Evolutionary conservation across 1,140 invertebrate species (phyloP).

Genomic region (Sycophila sp.): DNA sequence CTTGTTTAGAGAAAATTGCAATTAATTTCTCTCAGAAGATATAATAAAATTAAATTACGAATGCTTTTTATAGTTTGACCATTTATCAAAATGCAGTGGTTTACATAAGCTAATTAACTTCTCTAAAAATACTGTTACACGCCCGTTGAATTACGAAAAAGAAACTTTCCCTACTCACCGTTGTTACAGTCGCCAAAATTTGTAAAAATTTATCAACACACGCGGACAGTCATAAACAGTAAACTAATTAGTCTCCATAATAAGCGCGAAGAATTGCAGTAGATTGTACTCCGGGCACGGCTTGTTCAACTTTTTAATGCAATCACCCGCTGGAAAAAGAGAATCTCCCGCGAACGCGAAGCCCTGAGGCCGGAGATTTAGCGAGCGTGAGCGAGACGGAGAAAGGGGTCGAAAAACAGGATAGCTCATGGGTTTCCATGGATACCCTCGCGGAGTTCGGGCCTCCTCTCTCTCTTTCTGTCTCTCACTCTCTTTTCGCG

Average conservation of each 20-base stretch:
- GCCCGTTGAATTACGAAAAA: neutral
- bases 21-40: too few species aligned
- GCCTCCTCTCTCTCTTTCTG: neutral
- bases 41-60: too few species aligned
- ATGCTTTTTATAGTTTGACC: too few species aligned
- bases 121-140: neutral
- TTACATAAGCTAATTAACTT: too few species aligned
- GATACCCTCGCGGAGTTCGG: conserved; percentile 23
- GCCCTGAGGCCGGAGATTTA: neutral
- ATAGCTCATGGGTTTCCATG: conserved; percentile 24
- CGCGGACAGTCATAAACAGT: too few species aligned
- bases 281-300: neutral
- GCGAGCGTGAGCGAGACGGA: neutral
- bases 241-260: neutral
- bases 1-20: too few species aligned
- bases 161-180: too few species aligned
- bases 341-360: neutral
- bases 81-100: too few species aligned
- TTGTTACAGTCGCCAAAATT: too few species aligned
- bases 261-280: neutral
- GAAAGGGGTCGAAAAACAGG: conserved; percentile 11
- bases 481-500: neutral
- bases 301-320: conserved; percentile 1
- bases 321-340: neutral
- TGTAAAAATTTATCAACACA: too few species aligned